Conservation (phyloP, 2,888 invertebrate genomes). For the Drosophila stalkeri region DNA sequence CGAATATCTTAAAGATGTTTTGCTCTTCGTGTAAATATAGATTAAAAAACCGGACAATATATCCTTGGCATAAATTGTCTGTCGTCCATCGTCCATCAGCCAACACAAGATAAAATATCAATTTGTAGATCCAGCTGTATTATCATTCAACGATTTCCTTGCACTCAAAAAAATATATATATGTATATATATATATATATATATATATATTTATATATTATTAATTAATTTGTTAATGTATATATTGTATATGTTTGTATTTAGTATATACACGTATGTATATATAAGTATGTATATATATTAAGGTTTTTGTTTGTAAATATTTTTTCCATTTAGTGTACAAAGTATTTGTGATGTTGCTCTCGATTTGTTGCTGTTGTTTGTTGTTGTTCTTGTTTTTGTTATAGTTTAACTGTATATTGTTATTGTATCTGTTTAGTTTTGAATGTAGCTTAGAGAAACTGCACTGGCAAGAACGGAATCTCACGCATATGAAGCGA, state of each 20-base stretch:
- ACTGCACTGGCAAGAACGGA: constrained; percentile 84
- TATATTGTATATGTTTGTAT: constrained; percentile 52
- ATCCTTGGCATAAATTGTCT: constrained; percentile 54
- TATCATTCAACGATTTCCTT: constrained; percentile 58
- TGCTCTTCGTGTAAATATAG: constrained; percentile 64
- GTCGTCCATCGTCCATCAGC: constrained; percentile 39
- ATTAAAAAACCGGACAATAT: constrained; percentile 71
- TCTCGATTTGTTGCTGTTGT: constrained; percentile 43
- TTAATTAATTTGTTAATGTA: constrained; percentile 37
- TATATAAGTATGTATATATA: constrained; percentile 45
- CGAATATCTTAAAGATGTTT: constrained; percentile 71
- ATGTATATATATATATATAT: constrained; percentile 37
- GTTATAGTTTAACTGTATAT: constrained; percentile 35
- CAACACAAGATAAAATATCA: constrained; percentile 65
- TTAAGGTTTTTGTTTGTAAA: constrained; percentile 71
- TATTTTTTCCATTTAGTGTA: constrained; percentile 65
- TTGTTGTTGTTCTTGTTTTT: constrained; percentile 34
- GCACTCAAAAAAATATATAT: constrained; percentile 70
- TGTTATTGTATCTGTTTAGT: constrained; percentile 55
- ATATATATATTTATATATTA: constrained; percentile 12
- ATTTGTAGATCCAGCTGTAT: constrained; percentile 62
- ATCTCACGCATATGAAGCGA: constrained; percentile 84
- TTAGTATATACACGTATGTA: constrained; percentile 48
- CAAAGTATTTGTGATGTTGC: constrained; percentile 64
- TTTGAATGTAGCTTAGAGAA: constrained; percentile 72